Conservation (phyloP, 2,888 invertebrate species). For the Standfussiana lucernea region DNA sequence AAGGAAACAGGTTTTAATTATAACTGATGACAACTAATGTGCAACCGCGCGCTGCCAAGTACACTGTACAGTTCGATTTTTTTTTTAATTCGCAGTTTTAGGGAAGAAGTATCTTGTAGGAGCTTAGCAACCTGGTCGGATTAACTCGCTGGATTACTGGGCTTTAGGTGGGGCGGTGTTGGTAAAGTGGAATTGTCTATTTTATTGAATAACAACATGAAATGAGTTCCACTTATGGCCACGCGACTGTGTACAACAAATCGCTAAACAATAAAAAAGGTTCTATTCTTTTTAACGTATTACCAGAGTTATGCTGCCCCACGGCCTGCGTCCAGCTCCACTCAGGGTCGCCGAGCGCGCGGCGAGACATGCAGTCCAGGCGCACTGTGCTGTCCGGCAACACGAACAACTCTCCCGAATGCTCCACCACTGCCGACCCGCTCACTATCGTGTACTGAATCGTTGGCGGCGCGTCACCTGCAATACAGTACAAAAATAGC, state of each 20-base stretch:
- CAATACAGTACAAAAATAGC: constrained; percentile 12
- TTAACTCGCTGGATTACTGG: background rate
- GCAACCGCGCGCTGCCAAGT: too few species aligned
- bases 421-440: constrained; percentile 95
- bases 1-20: too few species aligned
- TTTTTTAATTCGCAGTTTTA: too few species aligned
- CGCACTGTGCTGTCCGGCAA: constrained; percentile 95
- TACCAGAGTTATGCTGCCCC: constrained; percentile 95
- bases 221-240: background rate
- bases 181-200: background rate
- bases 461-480: constrained; percentile 96
- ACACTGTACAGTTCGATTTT: too few species aligned
- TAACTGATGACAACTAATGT: too few species aligned
- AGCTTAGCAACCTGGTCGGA: background rate
- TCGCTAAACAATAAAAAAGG: background rate
- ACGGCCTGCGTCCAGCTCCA: constrained; percentile 97
- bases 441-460: constrained; percentile 94
- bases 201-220: background rate
- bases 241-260: background rate
- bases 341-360: constrained; percentile 94
- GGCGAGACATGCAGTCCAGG: constrained; percentile 95
- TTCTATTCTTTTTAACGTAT: background rate
- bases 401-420: constrained; percentile 94
- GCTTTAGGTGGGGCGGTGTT: background rate
- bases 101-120: too few species aligned